These are phyloP conservation scores for Naja naja DNA, from an alignment of 2,113 vertebrate genomes.

Conservation along the genomic window DNA sequence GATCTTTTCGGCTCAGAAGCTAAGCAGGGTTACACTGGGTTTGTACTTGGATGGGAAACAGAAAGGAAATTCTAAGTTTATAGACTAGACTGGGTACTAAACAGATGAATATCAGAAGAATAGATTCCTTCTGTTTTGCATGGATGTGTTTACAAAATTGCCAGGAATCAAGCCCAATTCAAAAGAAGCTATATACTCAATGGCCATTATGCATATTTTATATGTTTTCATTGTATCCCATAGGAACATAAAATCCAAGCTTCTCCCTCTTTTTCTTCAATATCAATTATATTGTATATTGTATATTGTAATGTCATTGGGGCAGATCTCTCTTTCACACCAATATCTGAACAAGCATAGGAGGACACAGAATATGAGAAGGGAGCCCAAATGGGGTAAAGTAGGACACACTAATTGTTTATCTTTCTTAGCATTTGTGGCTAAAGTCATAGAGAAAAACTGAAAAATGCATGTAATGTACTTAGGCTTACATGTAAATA, in stretches of 20 bases:
- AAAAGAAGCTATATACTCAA: not conserved
- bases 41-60: not conserved
- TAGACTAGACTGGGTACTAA: not conserved
- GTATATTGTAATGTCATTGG: not conserved
- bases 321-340: too few species aligned
- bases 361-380: too few species aligned
- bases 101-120: not conserved
- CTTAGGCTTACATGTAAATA: too few species aligned
- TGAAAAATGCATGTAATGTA: too few species aligned
- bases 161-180: not conserved
- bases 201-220: not conserved
- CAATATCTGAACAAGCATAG: too few species aligned
- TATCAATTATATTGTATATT: not conserved
- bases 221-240: not conserved
- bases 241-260: not conserved
- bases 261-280: not conserved
- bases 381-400: too few species aligned
- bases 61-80: not conserved
- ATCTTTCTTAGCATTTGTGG: too few species aligned
- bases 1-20: not conserved
- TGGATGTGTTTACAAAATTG: not conserved
- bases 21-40: not conserved
- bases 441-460: too few species aligned
- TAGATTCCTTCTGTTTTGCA: not conserved
- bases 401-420: too few species aligned